Base-by-base conservation (phyloP, 2,113 vertebrate genomes). In the Nannobrachium achirus region DNA sequence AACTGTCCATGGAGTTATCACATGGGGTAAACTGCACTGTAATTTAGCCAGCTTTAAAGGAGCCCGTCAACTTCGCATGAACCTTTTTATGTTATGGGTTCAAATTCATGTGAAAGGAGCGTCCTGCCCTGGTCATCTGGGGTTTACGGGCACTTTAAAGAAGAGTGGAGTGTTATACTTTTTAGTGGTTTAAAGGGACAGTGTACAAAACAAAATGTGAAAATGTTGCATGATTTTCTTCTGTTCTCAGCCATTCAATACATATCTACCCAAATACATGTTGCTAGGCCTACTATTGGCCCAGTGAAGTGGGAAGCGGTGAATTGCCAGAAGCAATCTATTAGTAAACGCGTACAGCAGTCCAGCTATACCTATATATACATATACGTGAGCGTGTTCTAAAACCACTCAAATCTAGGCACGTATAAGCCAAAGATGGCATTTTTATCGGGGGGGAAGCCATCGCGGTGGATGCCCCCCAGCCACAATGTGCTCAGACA, bases 401-500 rank as follows among this genome's bases (percentile, higher is more conserved):
- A 25, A 25, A 25, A 25, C 2, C 20, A 25, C 20, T 25, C 20
- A 25, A 25, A 25, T 25, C 20, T 25, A 25, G 20, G 20, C 20
- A 25, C 20, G 20, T 25, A 55, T 55, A 20, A 18, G 50, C 20
- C 49, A 7, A 4, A 20, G 19, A 46, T 57, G 59, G 48, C 62
- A 80, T 56, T n/a, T n/a, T n/a, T n/a, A n/a, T n/a, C n/a, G n/a
- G n/a, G n/a, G n/a, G 19, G 15, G 80, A 68, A 84, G 69, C 77
- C 69, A 80, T 79, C 33, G 46, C 51, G 80, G 69, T 38, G 65
- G 89, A 87, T 85, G 90, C 79, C 66, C 82, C 53, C 86, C 46
- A 85, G 79, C 77, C 85, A 80, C 82, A 73, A 57, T 85, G 71
- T 83, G 84, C 88, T 83, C 85, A 93, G 92, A 94, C 92, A 88